A percentile compares a stretch with the other conserved stretches of the same genome.
phyloP scores from a whole-genome alignment of 1,140 invertebrate genomes.

The Saxidomus purpurata region DNA sequence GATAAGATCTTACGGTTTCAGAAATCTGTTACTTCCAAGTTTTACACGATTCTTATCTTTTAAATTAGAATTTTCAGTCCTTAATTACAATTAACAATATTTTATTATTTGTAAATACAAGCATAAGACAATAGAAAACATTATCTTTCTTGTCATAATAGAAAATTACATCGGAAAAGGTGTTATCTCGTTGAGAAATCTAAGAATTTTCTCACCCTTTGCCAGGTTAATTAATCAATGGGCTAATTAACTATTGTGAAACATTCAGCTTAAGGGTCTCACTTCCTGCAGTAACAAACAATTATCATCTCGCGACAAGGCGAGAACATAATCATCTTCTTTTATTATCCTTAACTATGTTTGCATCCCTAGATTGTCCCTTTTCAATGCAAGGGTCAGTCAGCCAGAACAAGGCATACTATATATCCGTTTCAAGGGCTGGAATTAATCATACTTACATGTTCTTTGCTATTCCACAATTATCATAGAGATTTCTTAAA shows the following conservation, averaged over 20 bases:
- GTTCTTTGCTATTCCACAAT: neutral
- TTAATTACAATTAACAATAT: slow-evolving; percentile 29
- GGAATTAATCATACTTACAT: slow-evolving; percentile 10
- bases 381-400: neutral
- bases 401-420: slow-evolving; percentile 18
- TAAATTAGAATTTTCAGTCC: neutral
- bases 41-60: neutral
- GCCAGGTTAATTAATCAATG: neutral
- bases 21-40: neutral
- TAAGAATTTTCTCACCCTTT: neutral
- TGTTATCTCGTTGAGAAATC: slow-evolving; percentile 47
- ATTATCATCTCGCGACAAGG: slow-evolving; percentile 18
- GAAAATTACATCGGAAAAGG: neutral
- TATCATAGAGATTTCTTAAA: neutral
- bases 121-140: slow-evolving; percentile 8
- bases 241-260: slow-evolving; percentile 23
- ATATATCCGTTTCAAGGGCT: neutral
- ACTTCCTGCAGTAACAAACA: neutral
- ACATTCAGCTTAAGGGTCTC: slow-evolving; percentile 20
- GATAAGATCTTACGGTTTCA: neutral
- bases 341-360: neutral
- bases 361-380: neutral
- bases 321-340: slow-evolving; percentile 43
- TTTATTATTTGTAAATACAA: slow-evolving; percentile 41
- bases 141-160: slow-evolving; percentile 42